phyloP scores from a whole-genome alignment of 1,140 invertebrate genomes.

The Papilio machaon region DNA sequence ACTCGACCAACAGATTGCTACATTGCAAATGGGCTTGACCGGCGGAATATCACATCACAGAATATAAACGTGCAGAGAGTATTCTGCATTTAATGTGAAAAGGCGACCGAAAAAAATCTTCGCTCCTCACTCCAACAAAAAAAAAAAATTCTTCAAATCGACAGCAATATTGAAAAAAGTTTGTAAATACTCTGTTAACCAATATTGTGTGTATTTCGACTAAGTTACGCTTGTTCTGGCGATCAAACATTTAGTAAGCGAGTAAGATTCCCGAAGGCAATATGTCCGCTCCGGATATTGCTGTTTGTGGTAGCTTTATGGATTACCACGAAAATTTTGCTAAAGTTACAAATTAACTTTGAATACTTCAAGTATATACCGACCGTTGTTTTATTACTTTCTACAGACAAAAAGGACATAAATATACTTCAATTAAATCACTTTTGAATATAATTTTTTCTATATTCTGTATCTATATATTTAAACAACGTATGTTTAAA shows the following conservation, averaged over 20 bases:
- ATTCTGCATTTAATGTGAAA: too few species aligned
- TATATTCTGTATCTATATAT: too few species aligned
- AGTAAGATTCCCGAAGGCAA: slow-evolving; percentile 11
- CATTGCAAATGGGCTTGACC: too few species aligned
- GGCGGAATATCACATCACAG: too few species aligned
- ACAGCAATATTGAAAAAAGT: background rate
- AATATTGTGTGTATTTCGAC: background rate
- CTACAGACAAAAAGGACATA: background rate
- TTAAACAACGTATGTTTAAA: too few species aligned
- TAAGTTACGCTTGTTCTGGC: background rate
- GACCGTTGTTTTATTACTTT: background rate
- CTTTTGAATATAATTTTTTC: too few species aligned
- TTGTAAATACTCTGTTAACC: background rate
- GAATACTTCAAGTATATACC: background rate
- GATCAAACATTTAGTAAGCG: slow-evolving; percentile 1
- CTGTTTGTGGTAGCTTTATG: slow-evolving; percentile 13
- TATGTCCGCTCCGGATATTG: slow-evolving; percentile 5
- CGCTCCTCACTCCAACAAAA: too few species aligned
- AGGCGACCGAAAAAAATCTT: too few species aligned
- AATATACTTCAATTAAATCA: too few species aligned
- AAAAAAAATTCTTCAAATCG: background rate
- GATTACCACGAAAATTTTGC: background rate
- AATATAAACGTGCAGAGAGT: too few species aligned
- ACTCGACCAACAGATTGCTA: too few species aligned
- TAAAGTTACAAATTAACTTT: slow-evolving; percentile 2